These are phyloP conservation scores for Echinops telfairi DNA, from an alignment of 2,113 vertebrate genomes.

Conservation along the genomic window DNA sequence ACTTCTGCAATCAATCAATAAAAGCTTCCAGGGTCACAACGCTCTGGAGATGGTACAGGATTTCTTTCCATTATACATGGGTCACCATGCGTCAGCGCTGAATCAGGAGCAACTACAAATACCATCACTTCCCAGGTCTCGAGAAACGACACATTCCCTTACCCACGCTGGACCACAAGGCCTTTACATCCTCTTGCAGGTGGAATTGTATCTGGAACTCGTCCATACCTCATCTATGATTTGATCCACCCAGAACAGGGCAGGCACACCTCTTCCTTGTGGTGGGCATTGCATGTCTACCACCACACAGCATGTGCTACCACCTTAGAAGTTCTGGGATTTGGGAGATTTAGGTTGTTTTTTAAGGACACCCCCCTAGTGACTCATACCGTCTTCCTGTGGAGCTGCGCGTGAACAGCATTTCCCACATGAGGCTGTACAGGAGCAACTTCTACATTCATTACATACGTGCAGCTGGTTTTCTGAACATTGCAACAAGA, in stretches of 20 bases:
- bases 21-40: background rate
- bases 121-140: background rate
- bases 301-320: background rate
- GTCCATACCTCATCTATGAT: background rate
- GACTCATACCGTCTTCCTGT: background rate
- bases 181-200: conserved; percentile 19
- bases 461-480: background rate
- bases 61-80: background rate
- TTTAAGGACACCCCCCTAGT: background rate
- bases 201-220: background rate
- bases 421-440: background rate
- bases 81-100: background rate
- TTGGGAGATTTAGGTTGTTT: background rate
- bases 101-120: background rate
- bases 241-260: background rate
- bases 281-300: background rate
- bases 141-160: background rate
- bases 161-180: background rate
- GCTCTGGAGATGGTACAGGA: background rate
- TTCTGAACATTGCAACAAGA: conserved; percentile 30
- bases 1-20: background rate
- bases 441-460: background rate
- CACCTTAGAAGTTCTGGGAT: background rate
- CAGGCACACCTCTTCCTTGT: background rate
- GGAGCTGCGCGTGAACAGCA: background rate